Evolutionary conservation across 1,140 invertebrate species (phyloP), one percentile per base, ranked within the genome.

Genomic region (Campodea augens): DNA sequence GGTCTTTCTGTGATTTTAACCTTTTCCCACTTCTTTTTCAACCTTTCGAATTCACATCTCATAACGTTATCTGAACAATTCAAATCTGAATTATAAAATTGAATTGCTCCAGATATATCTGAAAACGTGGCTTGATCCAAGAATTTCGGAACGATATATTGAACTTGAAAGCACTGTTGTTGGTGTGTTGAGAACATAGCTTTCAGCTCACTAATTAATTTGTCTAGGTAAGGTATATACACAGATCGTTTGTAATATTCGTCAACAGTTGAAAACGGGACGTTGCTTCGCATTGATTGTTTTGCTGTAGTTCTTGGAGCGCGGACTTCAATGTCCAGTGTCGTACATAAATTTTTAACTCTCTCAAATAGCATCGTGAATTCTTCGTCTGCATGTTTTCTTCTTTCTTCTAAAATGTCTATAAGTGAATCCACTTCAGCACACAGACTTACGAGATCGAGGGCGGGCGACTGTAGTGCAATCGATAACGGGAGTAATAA

Each of bases 381-480:
- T 20, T 41, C 18, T 41, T 22, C 18, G 4, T 41, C 13, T 20
- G 22, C 22, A 22, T 19, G 2, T 13, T 19, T 41, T 20, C 39
- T n/a, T n/a, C 4, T 20, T 41, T 24, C 3, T 41, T 43, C 13
- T 18, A 46, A 23, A 41, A 41, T 20, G 7, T 25, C 21, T 20
- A 27, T 23, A n/a, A 46, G 19, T 20, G 20, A 5, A 23, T 24
- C 19, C 5, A 27, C 38, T 18, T 25, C 7, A 22, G 44, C 25
- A 20, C 38, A 21, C 25, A 25, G 7, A 23, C 15, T 15, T 10
- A 20, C 23, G 15, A 46, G 15, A 25, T 46, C 45, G 23, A 10
- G 19, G n/a, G 44, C n/a, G 18, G 21, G 43, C 13, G 43, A 25
- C 13, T 22, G 45, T 24, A 46, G 12, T 19, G 25, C 43, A 23